Base-by-base conservation (phyloP, 30 jellyfish, hydroid and myxozoan species). In the Hydractinia symbiolongicarpus region DNA sequence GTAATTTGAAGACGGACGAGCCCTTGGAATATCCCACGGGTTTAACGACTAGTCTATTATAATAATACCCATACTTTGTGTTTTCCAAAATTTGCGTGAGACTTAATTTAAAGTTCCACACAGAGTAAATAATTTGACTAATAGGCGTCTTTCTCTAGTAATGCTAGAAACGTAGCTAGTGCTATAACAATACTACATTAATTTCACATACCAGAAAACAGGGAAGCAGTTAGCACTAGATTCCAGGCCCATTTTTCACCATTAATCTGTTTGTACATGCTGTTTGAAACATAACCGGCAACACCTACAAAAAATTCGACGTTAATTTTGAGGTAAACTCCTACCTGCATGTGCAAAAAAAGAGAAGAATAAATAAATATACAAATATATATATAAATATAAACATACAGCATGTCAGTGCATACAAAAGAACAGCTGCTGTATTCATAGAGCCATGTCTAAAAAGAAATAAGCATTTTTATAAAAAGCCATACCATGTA, bases 211-310 rank as follows among this genome's bases (percentile, higher is more conserved):
- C 98, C 98, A 77, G 96, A 55, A 75, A 91, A 91, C 84, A 91
- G 57, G 4, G 98, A 91, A 0, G 98, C 98, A 20, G 98, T 91
- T n/a, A 91, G 88, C 19, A 91, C 90, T 19, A 91, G 94, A 58
- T 91, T 91, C 98, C 98, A 91, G 0, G 98, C 98, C 98, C 98
- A 91, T 61, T 82, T 86, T 16, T 91, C 96, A 62, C 98, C 98
- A 17, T 75, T 53, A 11, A 91, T 86, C 54, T 91, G 98, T 80
- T 91, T 91, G 83, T 91, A 91, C 81, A 91, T 86, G 72, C 98
- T 86, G 88, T 91, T 91, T 19, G 98, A 91, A 19, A 91, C 98
- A 83, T 75, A 91, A 14, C 98, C 98, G 21, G 98, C 83, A 16
- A 91, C 88, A 79, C 88, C 98, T 91, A 77, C 20, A 68, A 67